A percentile compares a stretch with the other conserved stretches of the same genome.
These are phyloP conservation scores for Stichodactyla helianthus DNA, from an alignment of 64 coral and sea anemone genomes.

Conservation along the genomic window DNA sequence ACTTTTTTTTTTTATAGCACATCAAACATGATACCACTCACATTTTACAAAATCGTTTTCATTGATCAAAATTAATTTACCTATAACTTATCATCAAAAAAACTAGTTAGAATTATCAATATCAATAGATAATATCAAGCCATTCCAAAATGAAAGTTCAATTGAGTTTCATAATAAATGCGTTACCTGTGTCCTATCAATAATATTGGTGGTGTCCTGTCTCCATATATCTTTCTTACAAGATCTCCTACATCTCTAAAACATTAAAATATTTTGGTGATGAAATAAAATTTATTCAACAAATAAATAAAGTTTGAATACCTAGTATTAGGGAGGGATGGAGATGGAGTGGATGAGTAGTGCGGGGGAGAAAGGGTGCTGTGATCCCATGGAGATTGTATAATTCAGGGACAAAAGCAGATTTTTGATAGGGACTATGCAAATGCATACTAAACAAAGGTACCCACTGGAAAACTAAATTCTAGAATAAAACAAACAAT, in stretches of 20 bases:
- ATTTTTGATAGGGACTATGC: too few relatives aligned
- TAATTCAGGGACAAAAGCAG: too few relatives aligned
- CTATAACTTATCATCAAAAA: too few relatives aligned
- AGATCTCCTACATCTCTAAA: constrained; percentile 80
- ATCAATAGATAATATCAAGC: not conserved
- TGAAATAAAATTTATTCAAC: not conserved
- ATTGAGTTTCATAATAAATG: not conserved
- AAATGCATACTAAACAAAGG: too few relatives aligned
- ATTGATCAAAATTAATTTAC: not conserved
- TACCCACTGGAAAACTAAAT: too few relatives aligned
- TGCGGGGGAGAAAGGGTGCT: too few relatives aligned
- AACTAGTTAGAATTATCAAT: not conserved
- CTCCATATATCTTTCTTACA: constrained; percentile 56
- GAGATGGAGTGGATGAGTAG: too few relatives aligned
- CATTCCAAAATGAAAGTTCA: too few relatives aligned
- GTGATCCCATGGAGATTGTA: too few relatives aligned
- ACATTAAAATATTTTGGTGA: not conserved
- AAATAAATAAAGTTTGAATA: not conserved
- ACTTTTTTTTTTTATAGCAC: too few relatives aligned
- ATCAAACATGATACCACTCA: not conserved
- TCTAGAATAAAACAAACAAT: too few relatives aligned
- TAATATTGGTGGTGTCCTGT: constrained; percentile 60
- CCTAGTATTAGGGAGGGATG: too few relatives aligned
- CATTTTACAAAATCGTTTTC: not conserved
- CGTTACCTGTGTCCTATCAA: constrained; percentile 94